phyloP scores from a whole-genome alignment of 1,140 invertebrate species.

The Drosophila parvula region DNA sequence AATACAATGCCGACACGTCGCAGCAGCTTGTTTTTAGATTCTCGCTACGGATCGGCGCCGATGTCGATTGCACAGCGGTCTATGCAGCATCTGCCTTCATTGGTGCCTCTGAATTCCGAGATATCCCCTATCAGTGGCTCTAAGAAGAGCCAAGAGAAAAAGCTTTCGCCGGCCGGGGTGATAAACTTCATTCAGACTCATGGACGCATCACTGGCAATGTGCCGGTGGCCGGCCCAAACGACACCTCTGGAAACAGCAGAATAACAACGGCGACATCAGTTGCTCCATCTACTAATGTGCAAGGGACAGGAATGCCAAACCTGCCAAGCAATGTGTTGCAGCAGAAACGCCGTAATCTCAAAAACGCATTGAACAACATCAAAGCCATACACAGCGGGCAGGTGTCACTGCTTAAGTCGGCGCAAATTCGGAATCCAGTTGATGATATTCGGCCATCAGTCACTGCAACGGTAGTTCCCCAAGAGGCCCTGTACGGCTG shows the following conservation, averaged over 20 bases:
- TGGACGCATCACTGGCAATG: constrained; percentile 63
- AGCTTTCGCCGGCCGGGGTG: constrained; percentile 61
- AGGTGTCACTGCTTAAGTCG: constrained; percentile 73
- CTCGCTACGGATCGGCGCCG: constrained; percentile 58
- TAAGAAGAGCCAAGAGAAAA: constrained; percentile 45
- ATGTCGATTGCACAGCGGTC: constrained; percentile 71
- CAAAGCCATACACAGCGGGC: constrained; percentile 69
- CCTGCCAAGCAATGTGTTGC: constrained; percentile 60
- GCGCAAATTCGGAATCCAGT: constrained; percentile 38
- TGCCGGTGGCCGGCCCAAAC: constrained; percentile 22
- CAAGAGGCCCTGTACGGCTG: constrained; percentile 51
- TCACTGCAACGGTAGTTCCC: constrained; percentile 63
- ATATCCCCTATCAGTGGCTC: constrained; percentile 7
- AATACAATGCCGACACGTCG: constrained; percentile 39
- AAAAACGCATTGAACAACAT: constrained; percentile 73
- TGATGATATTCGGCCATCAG: constrained; percentile 43
- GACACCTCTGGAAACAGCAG: background rate
- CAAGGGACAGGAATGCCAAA: constrained; percentile 39
- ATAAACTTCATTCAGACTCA: constrained; percentile 74
- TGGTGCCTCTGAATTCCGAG: constrained; percentile 44
- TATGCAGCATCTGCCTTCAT: constrained; percentile 59
- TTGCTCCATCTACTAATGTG: background rate
- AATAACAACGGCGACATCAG: background rate
- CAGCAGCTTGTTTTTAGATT: constrained; percentile 63
- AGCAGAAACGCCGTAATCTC: constrained; percentile 75